phyloP scores from a whole-genome alignment of 2,888 invertebrate species.

The Yponomeuta cagnagella region DNA sequence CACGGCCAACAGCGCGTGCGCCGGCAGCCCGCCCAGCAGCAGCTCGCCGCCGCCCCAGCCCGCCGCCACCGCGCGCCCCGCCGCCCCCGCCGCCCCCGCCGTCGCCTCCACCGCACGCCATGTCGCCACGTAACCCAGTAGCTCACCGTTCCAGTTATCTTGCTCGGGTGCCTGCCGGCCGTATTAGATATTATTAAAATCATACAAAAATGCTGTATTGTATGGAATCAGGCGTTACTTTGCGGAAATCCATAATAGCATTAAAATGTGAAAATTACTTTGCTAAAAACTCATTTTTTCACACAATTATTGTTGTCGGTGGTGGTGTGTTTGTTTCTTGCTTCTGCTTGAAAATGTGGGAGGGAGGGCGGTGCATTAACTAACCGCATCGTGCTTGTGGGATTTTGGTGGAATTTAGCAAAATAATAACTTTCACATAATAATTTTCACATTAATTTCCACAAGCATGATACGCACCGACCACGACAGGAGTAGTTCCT shows the following conservation, averaged over 20 bases:
- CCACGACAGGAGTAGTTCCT: conserved; percentile 83
- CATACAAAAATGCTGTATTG: background rate
- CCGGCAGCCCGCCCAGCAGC: conserved; percentile 78
- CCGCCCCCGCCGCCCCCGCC: conserved; percentile 21
- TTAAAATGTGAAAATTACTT: no score
- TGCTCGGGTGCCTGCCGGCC: conserved; percentile 76
- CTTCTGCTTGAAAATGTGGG: no score
- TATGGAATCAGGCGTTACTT: no score
- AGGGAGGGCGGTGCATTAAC: no score
- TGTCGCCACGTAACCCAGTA: conserved; percentile 82
- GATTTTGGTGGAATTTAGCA: no score
- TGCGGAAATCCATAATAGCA: no score
- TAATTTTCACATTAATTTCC: no score
- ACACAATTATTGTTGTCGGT: no score
- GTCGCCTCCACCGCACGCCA: conserved; percentile 56
- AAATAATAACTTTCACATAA: no score
- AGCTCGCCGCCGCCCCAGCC: conserved; percentile 81
- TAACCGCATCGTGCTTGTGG: no score
- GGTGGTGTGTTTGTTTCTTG: no score
- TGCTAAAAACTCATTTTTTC: no score
- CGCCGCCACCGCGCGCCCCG: conserved; percentile 68
- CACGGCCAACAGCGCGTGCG: conserved; percentile 86
- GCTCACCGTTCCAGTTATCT: conserved; percentile 82
- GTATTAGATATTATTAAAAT: background rate
- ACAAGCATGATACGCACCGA: conserved; percentile 65